Evolutionary conservation across 2,888 invertebrate species (phyloP).

Genomic region (Choreutis nemorana): DNA sequence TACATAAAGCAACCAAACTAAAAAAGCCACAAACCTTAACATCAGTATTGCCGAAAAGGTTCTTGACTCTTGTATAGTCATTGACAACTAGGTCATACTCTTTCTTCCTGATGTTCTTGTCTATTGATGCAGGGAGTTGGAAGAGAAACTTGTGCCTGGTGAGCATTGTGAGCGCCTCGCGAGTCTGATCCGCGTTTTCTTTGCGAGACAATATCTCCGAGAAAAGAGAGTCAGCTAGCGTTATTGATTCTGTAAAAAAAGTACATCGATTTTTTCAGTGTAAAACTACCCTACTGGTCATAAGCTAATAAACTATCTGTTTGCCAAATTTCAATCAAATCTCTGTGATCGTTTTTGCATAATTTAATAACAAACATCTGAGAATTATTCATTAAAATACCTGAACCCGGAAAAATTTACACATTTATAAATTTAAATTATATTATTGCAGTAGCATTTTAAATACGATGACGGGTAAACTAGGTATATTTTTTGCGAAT

Average conservation of each 20-base stretch:
- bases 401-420: too few relatives aligned
- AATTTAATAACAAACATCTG: too few relatives aligned
- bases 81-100: constrained; percentile 98
- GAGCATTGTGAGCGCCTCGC: constrained; percentile 92
- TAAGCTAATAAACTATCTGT: background rate
- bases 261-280: too few relatives aligned
- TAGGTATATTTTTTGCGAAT: too few relatives aligned
- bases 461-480: too few relatives aligned
- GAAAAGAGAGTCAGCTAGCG: constrained; percentile 90
- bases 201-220: constrained; percentile 91
- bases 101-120: constrained; percentile 90
- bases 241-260: constrained; percentile 91
- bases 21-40: constrained; percentile 66
- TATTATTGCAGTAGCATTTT: too few relatives aligned
- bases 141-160: constrained; percentile 95
- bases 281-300: background rate
- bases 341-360: too few relatives aligned
- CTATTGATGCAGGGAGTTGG: constrained; percentile 93
- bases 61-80: constrained; percentile 95
- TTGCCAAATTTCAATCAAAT: too few relatives aligned
- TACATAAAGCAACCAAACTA: background rate
- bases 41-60: constrained; percentile 93
- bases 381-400: too few relatives aligned
- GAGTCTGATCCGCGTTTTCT: constrained; percentile 94
- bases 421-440: too few relatives aligned